A percentile compares a stretch with the other conserved stretches of the same genome.
phyloP scores from a whole-genome alignment of 2,113 vertebrate genomes.

The Cromileptes altivelis region DNA sequence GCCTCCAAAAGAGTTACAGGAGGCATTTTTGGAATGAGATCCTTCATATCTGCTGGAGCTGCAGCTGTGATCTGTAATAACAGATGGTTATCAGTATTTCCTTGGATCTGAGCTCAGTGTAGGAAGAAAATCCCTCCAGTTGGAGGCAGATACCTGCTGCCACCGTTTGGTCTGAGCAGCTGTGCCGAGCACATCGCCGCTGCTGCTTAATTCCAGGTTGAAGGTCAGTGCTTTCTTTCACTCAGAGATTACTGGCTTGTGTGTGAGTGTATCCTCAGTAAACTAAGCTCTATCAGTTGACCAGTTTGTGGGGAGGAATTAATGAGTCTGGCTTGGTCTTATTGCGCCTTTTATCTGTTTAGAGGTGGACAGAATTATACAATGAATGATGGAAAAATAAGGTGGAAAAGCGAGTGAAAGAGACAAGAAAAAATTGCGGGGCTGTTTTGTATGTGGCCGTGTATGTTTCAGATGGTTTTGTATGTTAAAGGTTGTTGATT shows the following conservation, averaged over 20 bases:
- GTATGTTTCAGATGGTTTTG: constrained; percentile 30
- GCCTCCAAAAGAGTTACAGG: constrained; percentile 1
- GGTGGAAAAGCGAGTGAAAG: neutral
- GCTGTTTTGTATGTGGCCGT: neutral
- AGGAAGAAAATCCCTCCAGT: constrained; percentile 8
- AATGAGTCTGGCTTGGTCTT: neutral
- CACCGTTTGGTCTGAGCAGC: neutral
- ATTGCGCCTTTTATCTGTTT: neutral
- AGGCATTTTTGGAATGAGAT: neutral
- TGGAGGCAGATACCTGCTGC: constrained; percentile 36
- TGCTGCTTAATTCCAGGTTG: neutral
- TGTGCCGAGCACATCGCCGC: neutral
- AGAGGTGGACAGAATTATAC: neutral
- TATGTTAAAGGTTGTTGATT: neutral
- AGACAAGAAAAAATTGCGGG: neutral
- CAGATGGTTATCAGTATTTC: constrained; percentile 46
- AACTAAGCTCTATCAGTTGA: neutral
- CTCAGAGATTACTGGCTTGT: neutral
- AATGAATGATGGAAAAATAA: neutral
- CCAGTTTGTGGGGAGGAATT: no score
- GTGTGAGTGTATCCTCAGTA: neutral
- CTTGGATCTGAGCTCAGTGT: constrained; percentile 31
- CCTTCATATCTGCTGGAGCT: constrained; percentile 6
- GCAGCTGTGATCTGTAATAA: constrained; percentile 46
- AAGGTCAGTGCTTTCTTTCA: neutral